These are phyloP conservation scores for Leptopilina drosophilae DNA, from an alignment of 2,888 invertebrate genomes.

Conservation along the genomic window DNA sequence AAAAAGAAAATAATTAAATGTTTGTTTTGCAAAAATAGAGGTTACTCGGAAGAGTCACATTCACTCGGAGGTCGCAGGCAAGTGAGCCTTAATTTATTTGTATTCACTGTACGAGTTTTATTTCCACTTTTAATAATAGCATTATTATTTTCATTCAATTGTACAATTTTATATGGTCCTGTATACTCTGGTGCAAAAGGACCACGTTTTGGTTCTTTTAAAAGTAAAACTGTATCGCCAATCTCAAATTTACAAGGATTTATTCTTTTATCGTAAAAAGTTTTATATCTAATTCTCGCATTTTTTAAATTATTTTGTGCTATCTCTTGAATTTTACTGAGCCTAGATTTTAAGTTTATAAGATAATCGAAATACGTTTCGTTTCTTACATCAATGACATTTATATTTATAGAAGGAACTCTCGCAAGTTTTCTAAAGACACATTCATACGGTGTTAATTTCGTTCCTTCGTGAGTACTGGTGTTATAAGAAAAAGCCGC, in stretches of 20 bases:
- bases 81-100: not conserved
- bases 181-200: constrained; percentile 48
- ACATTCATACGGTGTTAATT: constrained; percentile 9
- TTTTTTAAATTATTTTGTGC: constrained; percentile 29
- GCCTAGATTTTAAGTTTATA: not conserved
- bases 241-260: constrained; percentile 21
- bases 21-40: not conserved
- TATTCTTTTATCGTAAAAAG: not conserved
- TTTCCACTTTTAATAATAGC: constrained; percentile 8
- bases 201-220: constrained; percentile 45
- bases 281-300: not conserved
- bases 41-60: not conserved
- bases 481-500: constrained; percentile 41
- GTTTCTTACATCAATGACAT: not conserved
- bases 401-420: not conserved
- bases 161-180: constrained; percentile 49
- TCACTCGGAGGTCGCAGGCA: not conserved
- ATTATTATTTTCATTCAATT: constrained; percentile 42
- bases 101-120: not conserved
- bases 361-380: constrained; percentile 21
- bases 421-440: not conserved
- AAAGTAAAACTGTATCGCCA: constrained; percentile 50
- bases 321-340: not conserved
- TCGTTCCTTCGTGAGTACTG: constrained; percentile 15
- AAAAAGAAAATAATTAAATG: not conserved